These are phyloP conservation scores for Triplophysa rosa DNA, from an alignment of 2,113 vertebrate species.

Conservation along the genomic window DNA sequence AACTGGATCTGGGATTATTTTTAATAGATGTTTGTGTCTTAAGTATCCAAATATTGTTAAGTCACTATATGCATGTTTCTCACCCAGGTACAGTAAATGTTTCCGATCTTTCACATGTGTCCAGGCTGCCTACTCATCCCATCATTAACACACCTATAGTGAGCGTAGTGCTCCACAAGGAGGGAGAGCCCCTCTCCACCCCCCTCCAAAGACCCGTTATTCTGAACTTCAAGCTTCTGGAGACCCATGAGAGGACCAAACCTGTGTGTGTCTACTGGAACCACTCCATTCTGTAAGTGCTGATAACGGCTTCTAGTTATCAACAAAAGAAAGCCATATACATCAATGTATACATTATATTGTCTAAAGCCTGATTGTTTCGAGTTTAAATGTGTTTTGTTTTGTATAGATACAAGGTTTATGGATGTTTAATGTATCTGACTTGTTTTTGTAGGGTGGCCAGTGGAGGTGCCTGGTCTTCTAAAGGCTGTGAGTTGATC, in stretches of 20 bases:
- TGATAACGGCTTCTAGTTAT: neutral
- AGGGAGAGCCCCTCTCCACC: slow-evolving; percentile 60
- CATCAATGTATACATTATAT: neutral
- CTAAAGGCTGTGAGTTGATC: slow-evolving; percentile 83
- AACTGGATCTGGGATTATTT: too few species aligned
- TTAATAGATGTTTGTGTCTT: too few species aligned
- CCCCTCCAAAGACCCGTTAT: slow-evolving; percentile 73
- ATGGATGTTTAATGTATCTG: neutral
- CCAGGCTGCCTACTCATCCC: slow-evolving; percentile 81
- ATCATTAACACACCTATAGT: slow-evolving; percentile 86
- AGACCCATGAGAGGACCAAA: slow-evolving; percentile 83
- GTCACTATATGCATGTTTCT: neutral
- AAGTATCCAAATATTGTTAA: too few species aligned
- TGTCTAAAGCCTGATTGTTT: neutral
- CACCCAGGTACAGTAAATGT: neutral
- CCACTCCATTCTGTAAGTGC: slow-evolving; percentile 79
- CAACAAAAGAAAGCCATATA: neutral
- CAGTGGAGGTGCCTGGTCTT: slow-evolving; percentile 81
- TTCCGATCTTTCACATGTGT: slow-evolving; percentile 1
- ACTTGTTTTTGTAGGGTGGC: slow-evolving; percentile 49
- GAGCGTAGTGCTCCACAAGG: slow-evolving; percentile 76
- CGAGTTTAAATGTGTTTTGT: neutral
- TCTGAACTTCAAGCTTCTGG: slow-evolving; percentile 79
- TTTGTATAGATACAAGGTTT: neutral
- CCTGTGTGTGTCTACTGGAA: slow-evolving; percentile 90